phyloP scores from a whole-genome alignment of 2,888 invertebrate species.

The Drosophila paracracens region DNA sequence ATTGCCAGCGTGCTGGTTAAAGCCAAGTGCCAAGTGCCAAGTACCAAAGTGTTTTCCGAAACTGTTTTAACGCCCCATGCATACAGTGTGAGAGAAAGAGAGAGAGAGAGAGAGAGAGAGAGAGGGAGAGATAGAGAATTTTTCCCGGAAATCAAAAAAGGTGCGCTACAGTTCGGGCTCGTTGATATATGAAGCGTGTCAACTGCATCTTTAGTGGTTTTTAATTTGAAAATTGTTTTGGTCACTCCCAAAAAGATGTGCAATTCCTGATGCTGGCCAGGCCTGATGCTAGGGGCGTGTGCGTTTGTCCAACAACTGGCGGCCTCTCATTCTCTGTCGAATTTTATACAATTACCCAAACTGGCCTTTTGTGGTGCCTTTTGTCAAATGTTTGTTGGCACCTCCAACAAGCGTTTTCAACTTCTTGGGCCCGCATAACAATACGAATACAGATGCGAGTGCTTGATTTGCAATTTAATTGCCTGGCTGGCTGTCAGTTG shows the following conservation, averaged over 20 bases:
- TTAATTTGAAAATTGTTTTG: conserved; percentile 78
- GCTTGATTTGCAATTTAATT: conserved; percentile 61
- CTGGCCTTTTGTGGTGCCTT: conserved; percentile 23
- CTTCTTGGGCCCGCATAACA: conserved; percentile 59
- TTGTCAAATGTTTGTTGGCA: conserved; percentile 63
- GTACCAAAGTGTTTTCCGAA: conserved; percentile 67
- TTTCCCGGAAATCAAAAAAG: conserved; percentile 78
- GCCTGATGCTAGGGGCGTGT: conserved; percentile 37
- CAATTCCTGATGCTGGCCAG: neutral
- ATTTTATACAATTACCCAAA: conserved; percentile 10
- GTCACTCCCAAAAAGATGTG: conserved; percentile 55
- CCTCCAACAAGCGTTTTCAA: conserved; percentile 34
- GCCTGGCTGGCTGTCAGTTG: conserved; percentile 35
- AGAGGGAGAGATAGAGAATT: neutral
- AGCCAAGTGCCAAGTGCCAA: conserved; percentile 39
- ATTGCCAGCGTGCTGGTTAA: conserved; percentile 72
- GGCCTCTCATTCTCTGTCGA: conserved; percentile 6
- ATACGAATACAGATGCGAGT: conserved; percentile 25
- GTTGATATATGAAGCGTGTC: conserved; percentile 80
- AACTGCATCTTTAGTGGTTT: conserved; percentile 79
- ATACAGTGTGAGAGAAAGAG: neutral
- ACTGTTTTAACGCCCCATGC: conserved; percentile 68
- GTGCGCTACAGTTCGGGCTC: conserved; percentile 43
- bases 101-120: no score
- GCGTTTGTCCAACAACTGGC: conserved; percentile 74